A percentile compares a stretch with the other conserved stretches of the same genome.
Evolutionary conservation across 2,888 invertebrate species (phyloP).

Genomic region (Drosophila macrothrix): DNA sequence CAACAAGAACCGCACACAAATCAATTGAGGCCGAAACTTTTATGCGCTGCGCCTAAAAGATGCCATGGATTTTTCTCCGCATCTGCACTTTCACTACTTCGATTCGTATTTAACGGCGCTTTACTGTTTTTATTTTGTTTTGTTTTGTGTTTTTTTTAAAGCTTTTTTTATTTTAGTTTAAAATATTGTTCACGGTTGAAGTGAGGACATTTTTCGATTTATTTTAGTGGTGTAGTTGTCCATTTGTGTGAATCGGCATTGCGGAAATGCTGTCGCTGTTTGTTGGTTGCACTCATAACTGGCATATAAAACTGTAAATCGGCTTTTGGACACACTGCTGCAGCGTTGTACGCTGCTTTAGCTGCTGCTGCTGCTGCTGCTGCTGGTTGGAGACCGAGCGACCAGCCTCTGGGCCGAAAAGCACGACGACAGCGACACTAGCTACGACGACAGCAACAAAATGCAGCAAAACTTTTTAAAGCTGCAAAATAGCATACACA

Average conservation of each 20-base stretch:
- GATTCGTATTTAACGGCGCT: slow-evolving; percentile 24
- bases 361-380: slow-evolving; percentile 52
- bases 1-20: slow-evolving; percentile 13
- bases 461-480: slow-evolving; percentile 71
- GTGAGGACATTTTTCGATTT: slow-evolving; percentile 6
- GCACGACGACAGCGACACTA: slow-evolving; percentile 65
- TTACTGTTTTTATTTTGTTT: slow-evolving; percentile 16
- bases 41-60: slow-evolving; percentile 77
- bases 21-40: slow-evolving; percentile 47
- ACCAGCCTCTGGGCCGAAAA: slow-evolving; percentile 80
- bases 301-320: slow-evolving; percentile 79
- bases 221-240: slow-evolving; percentile 31
- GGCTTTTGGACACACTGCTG: slow-evolving; percentile 79
- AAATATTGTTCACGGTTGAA: slow-evolving; percentile 5
- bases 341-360: slow-evolving; percentile 58
- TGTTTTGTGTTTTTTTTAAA: slow-evolving; percentile 1
- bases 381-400: slow-evolving; percentile 70
- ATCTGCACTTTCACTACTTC: slow-evolving; percentile 58
- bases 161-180: slow-evolving; percentile 9
- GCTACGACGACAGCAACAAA: slow-evolving; percentile 67
- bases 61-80: slow-evolving; percentile 58
- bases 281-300: slow-evolving; percentile 78
- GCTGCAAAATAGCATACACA: slow-evolving; percentile 40
- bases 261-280: slow-evolving; percentile 74
- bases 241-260: slow-evolving; percentile 45